Conservation (phyloP, 2,113 vertebrate genomes). For the Scophthalmus maximus region DNA sequence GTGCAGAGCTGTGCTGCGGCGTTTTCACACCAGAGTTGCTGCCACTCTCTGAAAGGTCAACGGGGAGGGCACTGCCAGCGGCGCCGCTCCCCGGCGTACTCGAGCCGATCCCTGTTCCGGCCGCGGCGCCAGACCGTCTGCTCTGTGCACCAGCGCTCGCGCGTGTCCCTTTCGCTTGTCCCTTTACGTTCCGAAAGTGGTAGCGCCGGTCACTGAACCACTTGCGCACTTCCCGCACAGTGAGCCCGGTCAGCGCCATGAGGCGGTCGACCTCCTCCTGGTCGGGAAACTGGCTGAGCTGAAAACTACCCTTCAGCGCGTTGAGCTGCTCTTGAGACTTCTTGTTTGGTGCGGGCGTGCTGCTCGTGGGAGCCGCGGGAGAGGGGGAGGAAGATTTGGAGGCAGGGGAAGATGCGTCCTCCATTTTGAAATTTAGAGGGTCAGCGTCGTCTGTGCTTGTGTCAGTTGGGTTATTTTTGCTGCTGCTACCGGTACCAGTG, state of each 20-base stretch:
- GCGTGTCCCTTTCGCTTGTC: no score
- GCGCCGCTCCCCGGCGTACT: constrained; percentile 8
- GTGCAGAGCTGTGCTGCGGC: constrained; percentile 68
- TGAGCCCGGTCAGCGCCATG: constrained; percentile 90
- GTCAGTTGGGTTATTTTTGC: constrained; percentile 29
- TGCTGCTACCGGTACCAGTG: constrained; percentile 13
- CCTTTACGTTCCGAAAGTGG: constrained; percentile 93
- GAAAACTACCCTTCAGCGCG: constrained; percentile 94
- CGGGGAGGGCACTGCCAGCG: constrained; percentile 48
- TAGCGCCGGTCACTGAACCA: constrained; percentile 98
- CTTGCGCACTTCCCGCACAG: constrained; percentile 94
- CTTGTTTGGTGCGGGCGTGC: constrained; percentile 87
- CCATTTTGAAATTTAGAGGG: constrained; percentile 48
- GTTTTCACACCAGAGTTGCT: constrained; percentile 61
- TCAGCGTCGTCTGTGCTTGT: constrained; percentile 53
- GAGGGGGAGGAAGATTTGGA: constrained; percentile 80
- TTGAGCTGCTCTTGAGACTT: constrained; percentile 96
- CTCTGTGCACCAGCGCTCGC: constrained; percentile 72
- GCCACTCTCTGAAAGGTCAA: constrained; percentile 75
- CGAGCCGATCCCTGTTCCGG: constrained; percentile 8
- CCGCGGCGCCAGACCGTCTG: constrained; percentile 12
- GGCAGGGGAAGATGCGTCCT: constrained; percentile 66
- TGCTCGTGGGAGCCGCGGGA: constrained; percentile 66
- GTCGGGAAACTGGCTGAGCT: constrained; percentile 90
- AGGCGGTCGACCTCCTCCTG: constrained; percentile 94